Conservation (phyloP, 2,888 invertebrate species). For the Theretra japonica region DNA sequence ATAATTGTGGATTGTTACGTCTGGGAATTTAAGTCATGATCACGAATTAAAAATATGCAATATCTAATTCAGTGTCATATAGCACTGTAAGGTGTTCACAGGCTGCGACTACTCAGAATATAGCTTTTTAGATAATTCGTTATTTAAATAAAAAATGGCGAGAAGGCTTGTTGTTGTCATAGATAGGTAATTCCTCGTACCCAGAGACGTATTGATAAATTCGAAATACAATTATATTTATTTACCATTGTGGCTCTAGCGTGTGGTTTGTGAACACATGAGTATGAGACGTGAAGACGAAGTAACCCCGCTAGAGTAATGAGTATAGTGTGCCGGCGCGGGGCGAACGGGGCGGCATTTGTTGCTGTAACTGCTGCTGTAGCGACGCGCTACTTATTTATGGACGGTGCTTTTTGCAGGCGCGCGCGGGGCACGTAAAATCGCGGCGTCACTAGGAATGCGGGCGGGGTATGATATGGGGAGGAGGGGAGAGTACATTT, state of each 20-base stretch:
- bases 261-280: background rate
- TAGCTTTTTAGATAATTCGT: no score
- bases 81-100: no score
- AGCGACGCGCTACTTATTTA: background rate
- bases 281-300: background rate
- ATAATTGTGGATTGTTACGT: no score
- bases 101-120: no score
- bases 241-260: background rate
- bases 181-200: no score
- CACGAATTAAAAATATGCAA: no score
- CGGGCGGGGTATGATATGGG: no score
- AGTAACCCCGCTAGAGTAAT: conserved; percentile 15
- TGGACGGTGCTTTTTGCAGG: conserved; percentile 5
- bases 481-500: background rate
- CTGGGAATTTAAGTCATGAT: no score
- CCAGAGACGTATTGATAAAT: no score
- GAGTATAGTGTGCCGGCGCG: background rate
- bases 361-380: conserved; percentile 2
- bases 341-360: background rate
- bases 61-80: no score
- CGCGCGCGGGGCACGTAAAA: background rate
- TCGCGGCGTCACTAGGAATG: background rate
- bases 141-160: no score
- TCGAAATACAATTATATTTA: background rate
- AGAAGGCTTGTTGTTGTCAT: no score